phyloP scores from a whole-genome alignment of 2,113 vertebrate species.

The Urocynchramus pylzowi region DNA sequence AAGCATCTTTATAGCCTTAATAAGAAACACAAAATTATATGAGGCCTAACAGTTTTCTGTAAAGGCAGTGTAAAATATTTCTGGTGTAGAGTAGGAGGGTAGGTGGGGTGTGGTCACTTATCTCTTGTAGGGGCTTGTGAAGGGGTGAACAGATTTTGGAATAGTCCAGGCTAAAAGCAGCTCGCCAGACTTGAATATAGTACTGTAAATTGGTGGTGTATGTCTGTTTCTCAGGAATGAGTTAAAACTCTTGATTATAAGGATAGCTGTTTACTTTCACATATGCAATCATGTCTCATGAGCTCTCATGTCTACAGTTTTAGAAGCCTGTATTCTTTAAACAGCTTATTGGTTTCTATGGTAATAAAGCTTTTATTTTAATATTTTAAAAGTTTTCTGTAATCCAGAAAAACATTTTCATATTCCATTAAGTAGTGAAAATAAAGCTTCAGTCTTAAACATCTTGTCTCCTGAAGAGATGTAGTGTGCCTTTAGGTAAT shows the following conservation, averaged over 20 bases:
- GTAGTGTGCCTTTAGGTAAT: neutral
- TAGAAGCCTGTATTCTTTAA: neutral
- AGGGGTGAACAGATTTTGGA: neutral
- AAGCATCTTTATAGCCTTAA: neutral
- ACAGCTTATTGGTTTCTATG: neutral
- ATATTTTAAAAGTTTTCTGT: neutral
- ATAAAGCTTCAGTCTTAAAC: neutral
- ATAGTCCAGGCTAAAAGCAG: neutral
- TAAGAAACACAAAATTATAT: neutral
- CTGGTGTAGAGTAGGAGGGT: neutral
- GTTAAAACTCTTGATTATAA: neutral
- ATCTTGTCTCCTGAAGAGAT: neutral
- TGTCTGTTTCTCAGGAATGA: neutral
- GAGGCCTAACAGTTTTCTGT: neutral
- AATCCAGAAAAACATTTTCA: neutral
- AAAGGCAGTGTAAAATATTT: neutral
- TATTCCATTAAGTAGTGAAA: neutral
- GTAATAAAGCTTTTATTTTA: neutral
- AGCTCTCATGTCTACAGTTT: neutral
- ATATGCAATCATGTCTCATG: neutral
- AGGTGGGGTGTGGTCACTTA: neutral
- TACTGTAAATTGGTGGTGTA: neutral
- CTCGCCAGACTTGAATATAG: neutral
- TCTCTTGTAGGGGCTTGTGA: neutral
- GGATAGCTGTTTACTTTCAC: neutral